phyloP scores from a whole-genome alignment of 2,797 vertebrate genomes.

The Masticophis lateralis region DNA sequence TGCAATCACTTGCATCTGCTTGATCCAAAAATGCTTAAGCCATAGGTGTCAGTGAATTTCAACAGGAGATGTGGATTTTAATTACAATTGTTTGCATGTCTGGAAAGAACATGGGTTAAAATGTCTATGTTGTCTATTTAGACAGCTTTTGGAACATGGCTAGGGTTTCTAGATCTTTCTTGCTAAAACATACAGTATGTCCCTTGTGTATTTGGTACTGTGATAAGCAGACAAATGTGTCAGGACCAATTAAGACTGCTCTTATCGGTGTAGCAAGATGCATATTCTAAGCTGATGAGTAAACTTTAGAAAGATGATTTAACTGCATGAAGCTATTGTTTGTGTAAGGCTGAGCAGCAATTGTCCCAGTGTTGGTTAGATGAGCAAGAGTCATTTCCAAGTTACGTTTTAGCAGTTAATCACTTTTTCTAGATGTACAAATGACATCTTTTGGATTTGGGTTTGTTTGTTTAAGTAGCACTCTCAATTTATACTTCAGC shows the following conservation, averaged over 20 bases:
- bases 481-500: not conserved
- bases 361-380: not conserved
- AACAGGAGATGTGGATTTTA: not conserved
- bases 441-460: not conserved
- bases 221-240: constrained; percentile 15
- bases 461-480: not conserved
- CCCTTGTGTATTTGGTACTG: not conserved
- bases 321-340: not conserved
- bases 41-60: not conserved
- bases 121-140: constrained; percentile 18
- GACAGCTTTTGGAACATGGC: constrained; percentile 2
- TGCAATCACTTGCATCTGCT: constrained; percentile 29
- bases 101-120: not conserved
- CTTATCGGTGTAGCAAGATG: not conserved
- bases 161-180: not conserved
- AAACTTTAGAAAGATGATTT: not conserved
- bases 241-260: not conserved
- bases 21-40: constrained; percentile 8
- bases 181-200: not conserved
- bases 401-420: not conserved
- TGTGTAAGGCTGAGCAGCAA: not conserved
- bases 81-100: not conserved
- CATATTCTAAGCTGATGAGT: not conserved
- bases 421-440: not conserved
- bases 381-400: not conserved